Evolutionary conservation across 2,797 vertebrate species (phyloP), one percentile per base, ranked within the genome.

Genomic region (Darevskia nairensis): DNA sequence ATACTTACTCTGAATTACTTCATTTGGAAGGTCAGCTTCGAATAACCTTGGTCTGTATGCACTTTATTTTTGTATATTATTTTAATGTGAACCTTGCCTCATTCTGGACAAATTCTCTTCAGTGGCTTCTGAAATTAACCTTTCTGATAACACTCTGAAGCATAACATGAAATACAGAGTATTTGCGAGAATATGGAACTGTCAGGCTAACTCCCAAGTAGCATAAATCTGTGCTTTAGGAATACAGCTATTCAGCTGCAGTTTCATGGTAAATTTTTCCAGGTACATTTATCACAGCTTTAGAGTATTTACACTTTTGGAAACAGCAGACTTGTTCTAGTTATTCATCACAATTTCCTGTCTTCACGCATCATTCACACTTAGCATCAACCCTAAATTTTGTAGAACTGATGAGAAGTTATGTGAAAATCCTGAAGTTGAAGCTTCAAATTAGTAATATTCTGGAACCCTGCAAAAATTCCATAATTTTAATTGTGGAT

Each of bases 31-130:
- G n/a, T 23, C 25, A 89, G 21, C 3, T 17, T 89, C 86, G 25
- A 39, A 84, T 83, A 90, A 91, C 75, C 85, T 86, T 92, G 91
- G 66, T 88, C n/a, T 72, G 78, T 61, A 89, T 89, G 8, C 10
- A 87, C 27, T n/a, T 87, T 91, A 64, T 91, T 82, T 77, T 94
- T 92, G 2, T 25, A 85, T 94, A 55, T 88, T 83, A 0, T 15
- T 91, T 93, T 93, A 68, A 10, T 75, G 23, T 29, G 78, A 68
- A 3, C 59, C 72, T 90, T 88, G 27, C 6, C 27, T 93, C 44
- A 83, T 87, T 55, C 41, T 86, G 2, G 82, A 39, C 6, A 92
- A 90, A 81, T 71, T 72, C 32, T 13, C 3, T 4, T 89, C 82
- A 77, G 27, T 82, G n/a, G 55, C 79, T 23, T 88, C 27, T 3